Percentiles rank a stretch among this genome's conserved stretches.
Evolutionary conservation across 2,113 vertebrate species (phyloP).

Genomic region (chimpanzee (Pan troglodytes)): NHGRI_mPanTro3-v2.1_pri NC_072411.2:96606001-96606500

Average conservation of each 20-base stretch:
- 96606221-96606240: not conserved
- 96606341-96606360: not conserved
- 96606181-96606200: not conserved
- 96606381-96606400: rapidly evolving
- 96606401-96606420: not conserved
- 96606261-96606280: not conserved
- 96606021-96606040: not conserved
- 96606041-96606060: not conserved
- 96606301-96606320: not conserved
- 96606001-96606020: not conserved
- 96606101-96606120: not conserved
- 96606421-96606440: not conserved
- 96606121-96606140: not conserved
- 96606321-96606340: not conserved
- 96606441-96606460: too few species aligned
- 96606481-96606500: too few species aligned
- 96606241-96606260: not conserved
- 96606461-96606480: too few species aligned
- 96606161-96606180: not conserved
- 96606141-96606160: not conserved
- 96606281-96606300: not conserved
- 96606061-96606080: not conserved
- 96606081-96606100: not conserved
- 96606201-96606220: not conserved
- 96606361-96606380: not conserved